phyloP scores from a whole-genome alignment of 2,797 vertebrate genomes.

The Arnoldichthys spilopterus region DNA sequence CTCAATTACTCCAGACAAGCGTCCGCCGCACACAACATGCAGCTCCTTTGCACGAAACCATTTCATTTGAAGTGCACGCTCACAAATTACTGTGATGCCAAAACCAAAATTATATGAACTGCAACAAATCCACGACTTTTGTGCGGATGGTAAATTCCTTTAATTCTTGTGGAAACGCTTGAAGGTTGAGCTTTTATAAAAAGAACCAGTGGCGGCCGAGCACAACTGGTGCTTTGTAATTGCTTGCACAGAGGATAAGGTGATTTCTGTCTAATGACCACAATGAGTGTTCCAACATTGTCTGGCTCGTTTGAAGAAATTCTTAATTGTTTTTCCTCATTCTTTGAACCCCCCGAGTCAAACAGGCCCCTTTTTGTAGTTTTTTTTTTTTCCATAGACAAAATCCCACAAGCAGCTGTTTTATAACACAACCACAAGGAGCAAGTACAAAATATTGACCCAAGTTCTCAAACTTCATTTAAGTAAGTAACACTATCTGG shows the following conservation, averaged over 20 bases:
- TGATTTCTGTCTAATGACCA: slow-evolving; percentile 72
- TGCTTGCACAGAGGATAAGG: slow-evolving; percentile 67
- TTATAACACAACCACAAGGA: not conserved
- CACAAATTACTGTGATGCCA: slow-evolving; percentile 82
- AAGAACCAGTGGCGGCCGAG: slow-evolving; percentile 76
- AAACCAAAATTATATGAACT: slow-evolving; percentile 88
- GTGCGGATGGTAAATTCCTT: slow-evolving; percentile 80
- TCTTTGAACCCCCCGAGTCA: slow-evolving; percentile 26
- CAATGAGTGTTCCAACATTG: slow-evolving; percentile 64
- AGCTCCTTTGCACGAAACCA: slow-evolving; percentile 64
- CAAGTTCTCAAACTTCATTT: slow-evolving; percentile 16
- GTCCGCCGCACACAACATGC: slow-evolving; percentile 65
- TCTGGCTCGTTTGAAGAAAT: slow-evolving; percentile 57
- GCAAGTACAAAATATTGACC: not conserved
- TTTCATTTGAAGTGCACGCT: slow-evolving; percentile 82
- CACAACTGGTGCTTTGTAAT: slow-evolving; percentile 74
- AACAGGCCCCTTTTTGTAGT: not conserved
- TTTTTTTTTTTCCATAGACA: not conserved
- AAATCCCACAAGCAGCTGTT: slow-evolving; percentile 1
- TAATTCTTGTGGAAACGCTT: slow-evolving; percentile 85
- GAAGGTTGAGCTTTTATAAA: slow-evolving; percentile 76
- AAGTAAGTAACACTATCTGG: slow-evolving; percentile 24
- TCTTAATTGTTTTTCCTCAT: slow-evolving; percentile 30
- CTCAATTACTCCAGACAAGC: slow-evolving; percentile 69
- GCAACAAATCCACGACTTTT: slow-evolving; percentile 83